These are phyloP conservation scores for Delia radicum DNA, from an alignment of 1,140 invertebrate species.

Conservation along the genomic window DNA sequence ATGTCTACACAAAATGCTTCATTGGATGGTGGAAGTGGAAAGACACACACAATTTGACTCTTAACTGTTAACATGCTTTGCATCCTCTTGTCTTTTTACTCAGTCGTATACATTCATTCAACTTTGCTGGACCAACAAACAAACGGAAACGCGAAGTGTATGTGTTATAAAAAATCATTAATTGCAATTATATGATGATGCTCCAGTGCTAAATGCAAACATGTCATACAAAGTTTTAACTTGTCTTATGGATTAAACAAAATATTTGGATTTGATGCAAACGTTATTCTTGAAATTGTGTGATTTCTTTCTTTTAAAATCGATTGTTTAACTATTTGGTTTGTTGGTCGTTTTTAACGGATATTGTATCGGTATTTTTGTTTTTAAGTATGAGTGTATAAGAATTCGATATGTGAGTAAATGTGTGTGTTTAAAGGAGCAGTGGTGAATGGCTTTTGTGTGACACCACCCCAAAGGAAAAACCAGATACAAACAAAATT, in stretches of 20 bases:
- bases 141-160: neutral
- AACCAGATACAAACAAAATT: slow-evolving; percentile 26
- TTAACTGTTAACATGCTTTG: neutral
- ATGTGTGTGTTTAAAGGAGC: neutral
- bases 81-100: neutral
- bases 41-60: neutral
- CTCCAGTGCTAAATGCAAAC: neutral
- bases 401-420: neutral
- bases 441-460: slow-evolving; percentile 19
- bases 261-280: neutral
- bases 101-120: slow-evolving; percentile 21
- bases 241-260: neutral
- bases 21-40: neutral
- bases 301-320: neutral
- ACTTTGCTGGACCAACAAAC: slow-evolving; percentile 8
- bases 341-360: neutral
- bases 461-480: slow-evolving; percentile 26
- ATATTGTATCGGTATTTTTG: neutral
- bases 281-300: neutral
- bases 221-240: neutral
- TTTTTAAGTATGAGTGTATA: neutral
- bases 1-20: neutral
- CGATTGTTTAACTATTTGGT: neutral
- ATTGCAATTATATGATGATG: neutral
- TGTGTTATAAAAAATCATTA: neutral